Conservation (phyloP, 2,113 vertebrate genomes). For the Hirundichthys speculiger region DNA sequence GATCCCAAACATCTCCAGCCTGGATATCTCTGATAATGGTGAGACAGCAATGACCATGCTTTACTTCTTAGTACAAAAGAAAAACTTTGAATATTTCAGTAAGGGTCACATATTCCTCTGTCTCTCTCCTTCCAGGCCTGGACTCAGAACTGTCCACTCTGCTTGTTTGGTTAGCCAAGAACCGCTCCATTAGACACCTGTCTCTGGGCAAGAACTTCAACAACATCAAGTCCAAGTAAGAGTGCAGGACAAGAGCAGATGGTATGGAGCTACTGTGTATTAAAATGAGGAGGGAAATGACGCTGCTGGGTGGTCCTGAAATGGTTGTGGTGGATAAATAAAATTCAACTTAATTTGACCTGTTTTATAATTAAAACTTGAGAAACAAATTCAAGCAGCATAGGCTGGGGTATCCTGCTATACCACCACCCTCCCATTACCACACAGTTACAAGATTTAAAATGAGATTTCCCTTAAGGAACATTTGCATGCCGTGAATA, state of each 20-base stretch:
- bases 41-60: constrained; percentile 53
- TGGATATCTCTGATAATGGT: constrained; percentile 98
- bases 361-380: not conserved
- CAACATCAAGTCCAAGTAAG: constrained; percentile 99
- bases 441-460: no score
- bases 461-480: no score
- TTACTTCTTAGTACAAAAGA: not conserved
- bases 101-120: not conserved
- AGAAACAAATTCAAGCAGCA: not conserved
- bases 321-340: no score
- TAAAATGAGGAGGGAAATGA: not conserved
- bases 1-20: constrained; percentile 95
- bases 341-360: no score
- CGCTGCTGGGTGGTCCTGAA: not conserved
- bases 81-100: not conserved
- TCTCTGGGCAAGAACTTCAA: constrained; percentile 98
- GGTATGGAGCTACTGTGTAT: not conserved
- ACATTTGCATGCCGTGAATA: no score
- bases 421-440: no score
- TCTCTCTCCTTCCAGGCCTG: constrained; percentile 78
- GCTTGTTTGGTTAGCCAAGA: constrained; percentile 96
- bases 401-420: no score
- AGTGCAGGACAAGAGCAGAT: not conserved
- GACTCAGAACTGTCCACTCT: constrained; percentile 95
- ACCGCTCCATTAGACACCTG: constrained; percentile 94